These are phyloP conservation scores for Phymastichus coffea DNA, from an alignment of 1,140 invertebrate species.

Conservation along the genomic window DNA sequence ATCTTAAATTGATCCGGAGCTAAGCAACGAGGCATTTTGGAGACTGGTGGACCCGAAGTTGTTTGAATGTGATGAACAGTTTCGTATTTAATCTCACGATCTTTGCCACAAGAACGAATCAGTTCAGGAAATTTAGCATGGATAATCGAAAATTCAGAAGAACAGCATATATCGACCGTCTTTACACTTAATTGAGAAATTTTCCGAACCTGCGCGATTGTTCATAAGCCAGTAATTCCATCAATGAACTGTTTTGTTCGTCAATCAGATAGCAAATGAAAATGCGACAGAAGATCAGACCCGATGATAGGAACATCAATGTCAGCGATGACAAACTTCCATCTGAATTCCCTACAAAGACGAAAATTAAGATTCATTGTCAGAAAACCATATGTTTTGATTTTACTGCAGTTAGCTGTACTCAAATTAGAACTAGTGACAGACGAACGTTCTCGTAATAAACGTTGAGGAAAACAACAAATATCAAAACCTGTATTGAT, in stretches of 20 bases:
- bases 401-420: too few species aligned
- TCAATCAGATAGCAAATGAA: neutral
- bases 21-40: neutral
- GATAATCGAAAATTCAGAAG: neutral
- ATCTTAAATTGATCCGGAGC: neutral
- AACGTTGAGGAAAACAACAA: neutral
- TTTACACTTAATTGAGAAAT: neutral
- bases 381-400: neutral
- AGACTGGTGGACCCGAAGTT: neutral
- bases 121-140: neutral
- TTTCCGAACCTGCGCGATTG: too few species aligned
- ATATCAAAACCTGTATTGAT: neutral
- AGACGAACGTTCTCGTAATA: neutral
- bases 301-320: too few species aligned
- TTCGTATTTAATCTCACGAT: too few species aligned
- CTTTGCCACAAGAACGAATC: neutral
- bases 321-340: too few species aligned
- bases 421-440: neutral
- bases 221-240: neutral
- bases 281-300: neutral
- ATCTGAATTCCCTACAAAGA: neutral
- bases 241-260: neutral
- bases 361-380: neutral
- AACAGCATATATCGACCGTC: neutral
- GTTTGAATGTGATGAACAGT: too few species aligned